Conservation (phyloP, 92 coral and sea anemone genomes). For the Zoanthus solanderi region DNA sequence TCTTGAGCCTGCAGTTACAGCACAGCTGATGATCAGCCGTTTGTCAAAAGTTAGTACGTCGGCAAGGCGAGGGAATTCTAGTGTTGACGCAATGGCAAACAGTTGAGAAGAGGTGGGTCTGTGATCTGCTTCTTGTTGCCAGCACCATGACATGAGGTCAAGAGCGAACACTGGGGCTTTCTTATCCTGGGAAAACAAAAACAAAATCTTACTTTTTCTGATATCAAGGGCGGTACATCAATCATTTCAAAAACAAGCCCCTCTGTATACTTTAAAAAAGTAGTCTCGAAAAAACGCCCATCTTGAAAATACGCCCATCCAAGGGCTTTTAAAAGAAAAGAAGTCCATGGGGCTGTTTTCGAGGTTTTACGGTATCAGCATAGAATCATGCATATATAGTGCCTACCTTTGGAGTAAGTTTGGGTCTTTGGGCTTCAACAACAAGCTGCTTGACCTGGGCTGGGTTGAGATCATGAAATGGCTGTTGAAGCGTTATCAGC, state of each 20-base stretch:
- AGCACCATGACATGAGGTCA: slow-evolving; percentile 98
- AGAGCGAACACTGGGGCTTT: slow-evolving; percentile 92
- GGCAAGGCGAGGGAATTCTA: slow-evolving; percentile 93
- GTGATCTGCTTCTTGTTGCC: slow-evolving; percentile 94
- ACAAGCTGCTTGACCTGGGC: slow-evolving; percentile 96
- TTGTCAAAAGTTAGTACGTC: slow-evolving; percentile 97
- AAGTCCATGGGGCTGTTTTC: too few species aligned
- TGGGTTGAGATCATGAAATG: slow-evolving; percentile 89
- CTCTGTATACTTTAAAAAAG: too few species aligned
- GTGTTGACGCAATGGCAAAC: slow-evolving; percentile 79
- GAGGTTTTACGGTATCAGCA: too few species aligned
- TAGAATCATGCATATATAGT: not conserved
- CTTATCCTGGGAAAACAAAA: slow-evolving; percentile 75
- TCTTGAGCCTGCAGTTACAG: slow-evolving; percentile 96
- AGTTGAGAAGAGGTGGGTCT: slow-evolving; percentile 94
- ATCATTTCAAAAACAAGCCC: too few species aligned
- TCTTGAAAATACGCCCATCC: too few species aligned
- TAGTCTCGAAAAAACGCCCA: too few species aligned
- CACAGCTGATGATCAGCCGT: slow-evolving; percentile 84
- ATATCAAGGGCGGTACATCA: too few species aligned
- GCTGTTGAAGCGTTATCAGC: slow-evolving; percentile 89
- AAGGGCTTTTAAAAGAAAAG: too few species aligned
- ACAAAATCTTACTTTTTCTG: too few species aligned
- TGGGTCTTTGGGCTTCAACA: slow-evolving; percentile 93
- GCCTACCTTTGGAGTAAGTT: slow-evolving; percentile 86